A percentile compares a stretch with the other conserved stretches of the same genome.
phyloP scores from a whole-genome alignment of 2,888 invertebrate species.

The Poecilobothrus nobilitatus region DNA sequence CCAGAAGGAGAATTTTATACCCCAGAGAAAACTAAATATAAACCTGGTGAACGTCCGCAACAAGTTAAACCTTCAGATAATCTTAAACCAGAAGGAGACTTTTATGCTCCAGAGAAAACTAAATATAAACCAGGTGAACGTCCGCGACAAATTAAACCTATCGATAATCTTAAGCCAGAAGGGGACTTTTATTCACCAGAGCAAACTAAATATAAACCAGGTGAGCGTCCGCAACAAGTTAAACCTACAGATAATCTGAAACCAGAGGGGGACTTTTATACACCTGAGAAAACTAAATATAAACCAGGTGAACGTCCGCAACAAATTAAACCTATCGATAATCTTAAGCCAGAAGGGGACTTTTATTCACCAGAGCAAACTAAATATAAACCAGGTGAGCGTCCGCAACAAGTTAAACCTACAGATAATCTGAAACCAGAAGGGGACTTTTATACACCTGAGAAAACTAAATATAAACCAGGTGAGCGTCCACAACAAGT shows the following conservation, averaged over 20 bases:
- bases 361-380: conserved; percentile 42
- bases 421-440: conserved; percentile 52
- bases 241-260: conserved; percentile 54
- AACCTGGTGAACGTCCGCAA: conserved; percentile 42
- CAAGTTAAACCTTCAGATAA: conserved; percentile 45
- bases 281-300: conserved; percentile 38
- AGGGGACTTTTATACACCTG: conserved; percentile 48
- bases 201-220: conserved; percentile 32
- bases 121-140: conserved; percentile 47
- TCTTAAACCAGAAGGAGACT: conserved; percentile 50
- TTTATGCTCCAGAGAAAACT: conserved; percentile 46
- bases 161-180: conserved; percentile 52
- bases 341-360: conserved; percentile 51
- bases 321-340: conserved; percentile 44
- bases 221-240: conserved; percentile 50
- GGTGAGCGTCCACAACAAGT: conserved; percentile 45
- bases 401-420: conserved; percentile 42
- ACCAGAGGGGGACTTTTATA: conserved; percentile 47
- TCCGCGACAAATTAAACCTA: conserved; percentile 38
- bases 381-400: conserved; percentile 41
- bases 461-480: conserved; percentile 43
- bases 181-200: conserved; percentile 49
- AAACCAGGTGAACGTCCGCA: conserved; percentile 45
- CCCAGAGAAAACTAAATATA: conserved; percentile 38
- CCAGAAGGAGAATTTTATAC: conserved; percentile 53